Conservation (phyloP, 2,113 vertebrate species). For the Tiliqua scincoides region DNA sequence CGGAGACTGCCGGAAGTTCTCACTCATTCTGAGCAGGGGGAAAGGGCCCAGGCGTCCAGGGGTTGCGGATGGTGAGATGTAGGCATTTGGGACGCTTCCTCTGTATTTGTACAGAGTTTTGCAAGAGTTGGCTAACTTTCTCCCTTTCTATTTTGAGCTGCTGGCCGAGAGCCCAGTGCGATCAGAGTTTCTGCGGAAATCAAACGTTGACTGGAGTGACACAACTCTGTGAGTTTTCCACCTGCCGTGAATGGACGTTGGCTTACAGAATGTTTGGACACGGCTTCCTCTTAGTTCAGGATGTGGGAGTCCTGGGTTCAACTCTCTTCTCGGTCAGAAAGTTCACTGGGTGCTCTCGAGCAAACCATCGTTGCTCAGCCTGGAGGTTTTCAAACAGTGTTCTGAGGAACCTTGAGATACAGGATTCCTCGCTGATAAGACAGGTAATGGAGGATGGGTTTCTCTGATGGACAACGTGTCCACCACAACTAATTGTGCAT, state of each 20-base stretch:
- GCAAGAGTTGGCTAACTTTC: slow-evolving; percentile 9
- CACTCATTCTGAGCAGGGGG: too few species aligned
- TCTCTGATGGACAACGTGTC: not conserved
- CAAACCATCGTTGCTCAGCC: not conserved
- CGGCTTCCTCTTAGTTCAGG: accelerated
- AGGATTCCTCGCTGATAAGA: not conserved
- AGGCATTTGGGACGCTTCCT: not conserved
- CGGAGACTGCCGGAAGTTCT: not conserved
- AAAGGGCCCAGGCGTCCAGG: too few species aligned
- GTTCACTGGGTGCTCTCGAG: too few species aligned
- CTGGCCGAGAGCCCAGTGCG: slow-evolving; percentile 16
- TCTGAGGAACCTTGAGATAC: not conserved
- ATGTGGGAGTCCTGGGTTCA: not conserved
- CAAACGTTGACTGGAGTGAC: not conserved
- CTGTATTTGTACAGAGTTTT: not conserved
- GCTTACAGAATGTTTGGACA: accelerated
- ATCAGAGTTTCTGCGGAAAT: slow-evolving; percentile 16
- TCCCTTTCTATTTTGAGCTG: slow-evolving; percentile 18
- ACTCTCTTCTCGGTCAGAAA: not conserved
- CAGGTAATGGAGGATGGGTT: not conserved
- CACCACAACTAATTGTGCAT: too few species aligned
- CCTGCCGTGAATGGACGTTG: not conserved
- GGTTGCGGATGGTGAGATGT: not conserved
- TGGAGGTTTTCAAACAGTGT: not conserved
- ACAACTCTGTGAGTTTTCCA: not conserved